phyloP scores from a whole-genome alignment of 2,797 vertebrate genomes.

The Pantherophis alleghaniensis region DNA sequence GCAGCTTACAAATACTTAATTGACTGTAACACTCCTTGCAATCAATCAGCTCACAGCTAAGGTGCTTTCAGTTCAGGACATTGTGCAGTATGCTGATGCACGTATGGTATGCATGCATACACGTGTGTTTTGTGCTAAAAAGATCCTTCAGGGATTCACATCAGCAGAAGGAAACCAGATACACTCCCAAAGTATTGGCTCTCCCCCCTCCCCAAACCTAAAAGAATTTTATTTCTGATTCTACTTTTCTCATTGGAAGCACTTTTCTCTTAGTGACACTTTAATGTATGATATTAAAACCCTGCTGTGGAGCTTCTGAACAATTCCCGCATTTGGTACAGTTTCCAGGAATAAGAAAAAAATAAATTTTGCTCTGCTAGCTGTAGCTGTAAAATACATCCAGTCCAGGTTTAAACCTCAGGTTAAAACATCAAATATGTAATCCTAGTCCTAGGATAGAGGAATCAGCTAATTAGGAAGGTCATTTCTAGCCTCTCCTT shows the following conservation, averaged over 20 bases:
- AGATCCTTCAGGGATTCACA: background rate
- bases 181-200: background rate
- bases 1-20: background rate
- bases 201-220: background rate
- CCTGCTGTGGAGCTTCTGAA: background rate
- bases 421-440: background rate
- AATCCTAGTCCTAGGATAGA: background rate
- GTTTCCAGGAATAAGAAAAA: background rate
- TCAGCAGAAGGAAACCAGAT: background rate
- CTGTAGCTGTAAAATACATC: slow-evolving; percentile 5
- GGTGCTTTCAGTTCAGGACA: background rate
- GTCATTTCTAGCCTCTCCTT: slow-evolving; percentile 9
- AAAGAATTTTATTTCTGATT: background rate
- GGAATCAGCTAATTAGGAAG: accelerated
- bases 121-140: background rate
- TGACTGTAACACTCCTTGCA: background rate
- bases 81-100: background rate
- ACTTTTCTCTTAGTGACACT: background rate
- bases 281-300: background rate
- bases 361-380: background rate
- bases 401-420: background rate
- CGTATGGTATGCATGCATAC: background rate
- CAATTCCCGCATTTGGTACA: background rate
- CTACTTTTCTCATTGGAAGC: background rate
- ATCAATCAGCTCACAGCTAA: slow-evolving; percentile 11